Conservation (phyloP, 1,140 invertebrate genomes). For the Nautilus pompilius region DNA sequence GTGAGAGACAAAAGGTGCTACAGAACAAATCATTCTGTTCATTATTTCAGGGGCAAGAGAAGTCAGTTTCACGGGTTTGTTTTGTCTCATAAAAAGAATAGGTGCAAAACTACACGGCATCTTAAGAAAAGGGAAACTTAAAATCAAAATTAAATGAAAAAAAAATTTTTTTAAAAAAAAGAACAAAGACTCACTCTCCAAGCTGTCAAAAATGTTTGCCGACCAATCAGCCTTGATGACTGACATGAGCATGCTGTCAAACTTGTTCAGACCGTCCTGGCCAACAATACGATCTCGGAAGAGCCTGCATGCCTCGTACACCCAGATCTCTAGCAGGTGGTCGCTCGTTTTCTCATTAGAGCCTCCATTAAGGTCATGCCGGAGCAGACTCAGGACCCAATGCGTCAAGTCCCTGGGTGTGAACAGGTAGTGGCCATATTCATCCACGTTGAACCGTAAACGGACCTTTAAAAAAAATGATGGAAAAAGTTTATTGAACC, state of each 20-base stretch:
- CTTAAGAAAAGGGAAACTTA: too few relatives aligned
- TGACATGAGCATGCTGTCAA: conserved; percentile 65
- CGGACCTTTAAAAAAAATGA: conserved; percentile 57
- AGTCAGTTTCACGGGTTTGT: too few relatives aligned
- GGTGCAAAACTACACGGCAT: too few relatives aligned
- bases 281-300: conserved; percentile 76
- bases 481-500: too few relatives aligned
- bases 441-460: conserved; percentile 62
- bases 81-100: too few relatives aligned
- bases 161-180: too few relatives aligned
- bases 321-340: conserved; percentile 62
- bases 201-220: conserved; percentile 50
- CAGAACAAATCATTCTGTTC: too few relatives aligned
- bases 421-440: conserved; percentile 67
- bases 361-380: conserved; percentile 45
- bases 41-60: too few relatives aligned
- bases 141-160: too few relatives aligned
- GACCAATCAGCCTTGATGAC: conserved; percentile 59
- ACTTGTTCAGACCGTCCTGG: conserved; percentile 66
- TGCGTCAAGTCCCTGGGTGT: conserved; percentile 69
- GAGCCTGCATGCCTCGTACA: conserved; percentile 72
- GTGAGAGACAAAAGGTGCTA: too few relatives aligned
- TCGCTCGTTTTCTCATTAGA: conserved; percentile 43
- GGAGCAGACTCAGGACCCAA: conserved; percentile 68
- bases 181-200: conserved; percentile 45